A percentile compares a stretch with the other conserved stretches of the same genome.
Evolutionary conservation across 2,113 vertebrate genomes (phyloP).

Genomic region (Aphyosemion australe): DNA sequence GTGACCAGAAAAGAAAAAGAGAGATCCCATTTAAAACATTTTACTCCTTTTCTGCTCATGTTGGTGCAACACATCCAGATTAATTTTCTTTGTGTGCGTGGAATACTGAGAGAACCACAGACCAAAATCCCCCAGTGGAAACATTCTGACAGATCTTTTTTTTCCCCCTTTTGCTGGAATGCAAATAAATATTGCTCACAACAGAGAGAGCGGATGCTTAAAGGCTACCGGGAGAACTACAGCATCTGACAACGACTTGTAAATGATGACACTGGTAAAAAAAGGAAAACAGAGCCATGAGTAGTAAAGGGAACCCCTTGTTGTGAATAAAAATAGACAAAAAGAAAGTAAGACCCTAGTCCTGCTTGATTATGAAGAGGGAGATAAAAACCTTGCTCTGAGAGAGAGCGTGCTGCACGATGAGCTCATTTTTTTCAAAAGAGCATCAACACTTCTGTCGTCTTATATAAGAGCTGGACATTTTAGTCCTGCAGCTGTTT

Average conservation of each 20-base stretch:
- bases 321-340: conserved; percentile 40
- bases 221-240: conserved; percentile 10
- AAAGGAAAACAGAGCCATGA: conserved; percentile 10
- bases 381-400: conserved; percentile 37
- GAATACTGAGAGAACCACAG: neutral
- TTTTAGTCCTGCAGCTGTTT: conserved; percentile 8
- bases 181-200: conserved; percentile 16
- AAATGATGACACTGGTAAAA: conserved; percentile 31
- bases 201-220: conserved; percentile 14
- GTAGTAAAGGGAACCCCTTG: conserved; percentile 20
- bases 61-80: neutral
- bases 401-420: conserved; percentile 27
- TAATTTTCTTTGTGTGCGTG: neutral
- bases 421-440: conserved; percentile 27
- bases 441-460: conserved; percentile 23
- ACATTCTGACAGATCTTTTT: neutral
- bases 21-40: too few relatives aligned
- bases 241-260: conserved; percentile 39
- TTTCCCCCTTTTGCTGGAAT: conserved; percentile 13
- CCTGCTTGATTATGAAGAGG: conserved; percentile 35
- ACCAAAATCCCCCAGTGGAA: neutral
- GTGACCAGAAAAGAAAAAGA: too few relatives aligned
- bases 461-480: conserved; percentile 32
- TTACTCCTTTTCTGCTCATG: neutral
- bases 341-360: conserved; percentile 21